phyloP scores from a whole-genome alignment of 2,888 invertebrate genomes.

The Apeira syringaria region DNA sequence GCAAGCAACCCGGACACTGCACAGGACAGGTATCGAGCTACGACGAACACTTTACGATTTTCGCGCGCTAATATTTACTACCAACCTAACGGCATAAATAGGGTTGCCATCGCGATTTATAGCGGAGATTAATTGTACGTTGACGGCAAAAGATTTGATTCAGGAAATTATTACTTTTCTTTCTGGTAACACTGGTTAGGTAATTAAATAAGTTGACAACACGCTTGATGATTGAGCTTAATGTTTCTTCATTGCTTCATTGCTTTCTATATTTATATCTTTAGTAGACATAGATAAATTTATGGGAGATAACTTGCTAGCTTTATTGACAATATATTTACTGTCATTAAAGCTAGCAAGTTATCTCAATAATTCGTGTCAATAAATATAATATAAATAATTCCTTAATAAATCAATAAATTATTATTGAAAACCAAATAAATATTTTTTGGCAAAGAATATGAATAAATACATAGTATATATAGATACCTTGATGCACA shows the following conservation, averaged over 20 bases:
- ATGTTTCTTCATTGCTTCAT: conserved; percentile 1
- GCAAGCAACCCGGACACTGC: conserved; percentile 18
- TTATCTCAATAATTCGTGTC: no score
- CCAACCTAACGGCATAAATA: conserved; percentile 29
- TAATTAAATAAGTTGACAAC: conserved; percentile 14
- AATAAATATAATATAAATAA: no score
- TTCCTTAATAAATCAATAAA: no score
- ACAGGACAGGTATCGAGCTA: no score
- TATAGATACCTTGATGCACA: no score
- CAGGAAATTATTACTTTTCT: conserved; percentile 21
- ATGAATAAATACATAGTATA: no score
- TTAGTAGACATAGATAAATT: no score
- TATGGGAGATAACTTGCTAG: no score
- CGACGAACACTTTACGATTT: conserved; percentile 58
- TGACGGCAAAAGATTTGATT: conserved; percentile 34
- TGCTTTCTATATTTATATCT: conserved; percentile 4
- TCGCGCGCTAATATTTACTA: conserved; percentile 63
- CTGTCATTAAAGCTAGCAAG: no score
- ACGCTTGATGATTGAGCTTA: conserved; percentile 2
- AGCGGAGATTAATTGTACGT: conserved; percentile 46
- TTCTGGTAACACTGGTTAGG: conserved; percentile 10
- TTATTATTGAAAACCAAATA: no score
- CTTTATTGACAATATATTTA: no score
- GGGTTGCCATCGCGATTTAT: conserved; percentile 45
- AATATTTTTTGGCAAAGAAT: no score